These are phyloP conservation scores for Drosophila longiperda DNA, from an alignment of 2,888 invertebrate species.

Conservation along the genomic window DNA sequence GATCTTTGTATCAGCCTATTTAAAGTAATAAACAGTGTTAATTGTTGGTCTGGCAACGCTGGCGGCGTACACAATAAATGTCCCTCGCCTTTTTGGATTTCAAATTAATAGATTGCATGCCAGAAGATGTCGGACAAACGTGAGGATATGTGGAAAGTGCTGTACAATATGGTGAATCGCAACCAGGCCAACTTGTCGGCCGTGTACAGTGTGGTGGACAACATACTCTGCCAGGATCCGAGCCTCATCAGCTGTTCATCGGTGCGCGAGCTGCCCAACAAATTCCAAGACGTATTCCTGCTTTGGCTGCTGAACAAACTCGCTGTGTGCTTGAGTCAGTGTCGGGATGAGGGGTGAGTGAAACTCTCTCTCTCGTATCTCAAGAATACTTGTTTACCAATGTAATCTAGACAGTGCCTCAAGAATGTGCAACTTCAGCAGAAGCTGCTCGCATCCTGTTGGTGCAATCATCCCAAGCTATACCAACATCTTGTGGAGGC, in stretches of 20 bases:
- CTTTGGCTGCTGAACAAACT: constrained; percentile 80
- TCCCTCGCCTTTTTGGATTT: constrained; percentile 24
- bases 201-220: constrained; percentile 74
- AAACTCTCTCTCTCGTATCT: background rate
- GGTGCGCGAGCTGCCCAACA: constrained; percentile 54
- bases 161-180: constrained; percentile 80
- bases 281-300: constrained; percentile 78
- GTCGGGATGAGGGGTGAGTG: constrained; percentile 55
- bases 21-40: constrained; percentile 27
- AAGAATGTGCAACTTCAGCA: constrained; percentile 80
- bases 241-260: constrained; percentile 77
- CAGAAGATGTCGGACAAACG: constrained; percentile 74
- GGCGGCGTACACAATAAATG: background rate
- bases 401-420: constrained; percentile 62
- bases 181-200: constrained; percentile 66
- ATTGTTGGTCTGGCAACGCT: constrained; percentile 37
- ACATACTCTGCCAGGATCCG: constrained; percentile 81
- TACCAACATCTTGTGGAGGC: constrained; percentile 68
- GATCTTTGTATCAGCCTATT: constrained; percentile 3
- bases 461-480: constrained; percentile 78
- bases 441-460: constrained; percentile 79
- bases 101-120: background rate
- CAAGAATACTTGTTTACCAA: background rate
- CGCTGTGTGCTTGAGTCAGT: constrained; percentile 57
- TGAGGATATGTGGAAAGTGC: constrained; percentile 83